These are phyloP conservation scores for Gerris buenoi DNA, from an alignment of 1,140 invertebrate genomes.

Conservation along the genomic window DNA sequence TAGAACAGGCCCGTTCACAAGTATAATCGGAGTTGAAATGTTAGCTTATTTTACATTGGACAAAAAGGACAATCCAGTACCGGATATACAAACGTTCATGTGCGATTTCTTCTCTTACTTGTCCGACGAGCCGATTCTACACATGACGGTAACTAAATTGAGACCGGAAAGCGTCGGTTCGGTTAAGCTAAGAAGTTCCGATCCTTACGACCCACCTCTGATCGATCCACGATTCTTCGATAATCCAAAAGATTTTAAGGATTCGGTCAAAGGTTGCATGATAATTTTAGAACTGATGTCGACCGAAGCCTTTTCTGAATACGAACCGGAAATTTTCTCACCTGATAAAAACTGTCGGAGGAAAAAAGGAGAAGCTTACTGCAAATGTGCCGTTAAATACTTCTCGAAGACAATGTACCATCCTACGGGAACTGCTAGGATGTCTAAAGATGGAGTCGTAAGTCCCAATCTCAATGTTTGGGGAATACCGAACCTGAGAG, in stretches of 20 bases:
- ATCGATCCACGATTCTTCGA: constrained; percentile 9
- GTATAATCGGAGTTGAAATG: constrained; percentile 40
- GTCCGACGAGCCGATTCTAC: constrained; percentile 21
- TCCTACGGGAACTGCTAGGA: neutral
- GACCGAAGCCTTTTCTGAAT: neutral
- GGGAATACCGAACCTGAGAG: constrained; percentile 50
- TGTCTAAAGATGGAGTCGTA: constrained; percentile 35
- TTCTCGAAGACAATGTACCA: constrained; percentile 33
- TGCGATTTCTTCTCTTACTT: constrained; percentile 30
- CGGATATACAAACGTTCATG: constrained; percentile 47
- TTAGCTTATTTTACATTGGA: constrained; percentile 44
- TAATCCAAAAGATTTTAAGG: neutral
- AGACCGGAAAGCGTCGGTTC: constrained; percentile 7
- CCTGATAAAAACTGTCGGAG: constrained; percentile 57
- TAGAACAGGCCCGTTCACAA: constrained; percentile 25
- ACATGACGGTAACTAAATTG: neutral
- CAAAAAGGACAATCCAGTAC: constrained; percentile 36
- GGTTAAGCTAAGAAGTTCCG: neutral
- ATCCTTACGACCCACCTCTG: constrained; percentile 2
- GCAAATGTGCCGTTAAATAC: neutral
- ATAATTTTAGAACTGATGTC: neutral
- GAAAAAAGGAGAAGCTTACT: constrained; percentile 29
- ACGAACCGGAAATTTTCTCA: constrained; percentile 32
- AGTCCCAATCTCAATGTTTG: constrained; percentile 50
- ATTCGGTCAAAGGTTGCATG: neutral